Evolutionary conservation across 2,888 invertebrate genomes (phyloP).

Genomic region (Laothoe populi): DNA sequence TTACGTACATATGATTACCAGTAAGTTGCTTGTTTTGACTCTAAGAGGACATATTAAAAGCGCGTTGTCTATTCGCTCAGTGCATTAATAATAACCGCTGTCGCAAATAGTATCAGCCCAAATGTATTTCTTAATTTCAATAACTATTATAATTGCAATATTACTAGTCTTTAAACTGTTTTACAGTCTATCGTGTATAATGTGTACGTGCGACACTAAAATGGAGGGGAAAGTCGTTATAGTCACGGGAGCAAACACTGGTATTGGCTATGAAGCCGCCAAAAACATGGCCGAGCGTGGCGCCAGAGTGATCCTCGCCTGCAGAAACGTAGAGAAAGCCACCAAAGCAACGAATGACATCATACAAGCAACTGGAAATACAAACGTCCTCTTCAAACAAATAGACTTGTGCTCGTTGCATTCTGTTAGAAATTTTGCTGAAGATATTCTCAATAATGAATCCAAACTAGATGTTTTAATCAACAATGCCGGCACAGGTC

Average conservation of each 20-base stretch:
- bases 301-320: slow-evolving; percentile 83
- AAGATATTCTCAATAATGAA: slow-evolving; percentile 77
- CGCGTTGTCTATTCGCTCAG: too few species aligned
- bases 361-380: slow-evolving; percentile 48
- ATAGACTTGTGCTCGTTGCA: slow-evolving; percentile 81
- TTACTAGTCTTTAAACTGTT: too few species aligned
- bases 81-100: too few species aligned
- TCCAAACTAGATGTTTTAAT: slow-evolving; percentile 73
- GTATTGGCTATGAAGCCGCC: slow-evolving; percentile 66
- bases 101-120: too few species aligned
- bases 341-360: slow-evolving; percentile 51
- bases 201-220: too few species aligned
- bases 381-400: slow-evolving; percentile 56
- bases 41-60: too few species aligned
- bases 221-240: slow-evolving; percentile 70
- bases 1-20: too few species aligned
- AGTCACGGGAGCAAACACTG: slow-evolving; percentile 68
- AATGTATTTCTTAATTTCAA: too few species aligned
- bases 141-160: too few species aligned
- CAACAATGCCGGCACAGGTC: slow-evolving; percentile 80
- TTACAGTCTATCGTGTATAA: too few species aligned
- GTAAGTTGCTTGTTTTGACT: too few species aligned
- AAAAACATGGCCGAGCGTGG: slow-evolving; percentile 77
- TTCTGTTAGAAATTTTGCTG: slow-evolving; percentile 85
- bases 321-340: slow-evolving; percentile 68